Percentiles rank a stretch among this genome's conserved stretches.
Evolutionary conservation across 2,888 invertebrate species (phyloP).

Genomic region (Torymus tubicola): DNA sequence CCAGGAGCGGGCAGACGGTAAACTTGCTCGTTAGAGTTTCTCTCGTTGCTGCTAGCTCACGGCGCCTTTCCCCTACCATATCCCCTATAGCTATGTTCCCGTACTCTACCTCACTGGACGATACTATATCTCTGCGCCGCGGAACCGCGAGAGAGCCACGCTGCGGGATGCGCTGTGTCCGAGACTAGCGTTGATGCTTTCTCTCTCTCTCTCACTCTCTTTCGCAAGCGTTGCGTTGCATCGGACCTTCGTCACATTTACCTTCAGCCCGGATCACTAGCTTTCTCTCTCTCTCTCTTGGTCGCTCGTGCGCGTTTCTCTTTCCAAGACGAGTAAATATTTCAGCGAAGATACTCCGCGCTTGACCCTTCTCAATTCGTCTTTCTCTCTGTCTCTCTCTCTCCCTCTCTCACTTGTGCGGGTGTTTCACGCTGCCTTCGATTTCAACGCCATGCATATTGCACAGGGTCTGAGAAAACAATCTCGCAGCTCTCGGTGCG

Average conservation of each 20-base stretch:
- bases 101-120: too few species aligned
- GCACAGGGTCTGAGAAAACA: too few species aligned
- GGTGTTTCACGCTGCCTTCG: too few species aligned
- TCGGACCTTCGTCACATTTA: constrained; percentile 43
- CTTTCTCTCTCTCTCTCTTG: constrained; percentile 27
- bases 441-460: too few species aligned
- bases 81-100: too few species aligned
- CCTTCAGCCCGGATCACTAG: constrained; percentile 35
- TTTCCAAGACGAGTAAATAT: constrained; percentile 45
- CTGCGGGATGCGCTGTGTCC: constrained; percentile 7
- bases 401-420: constrained; percentile 4
- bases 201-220: neutral
- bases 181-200: neutral
- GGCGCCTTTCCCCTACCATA: too few species aligned
- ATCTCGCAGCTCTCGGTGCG: too few species aligned
- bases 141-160: neutral
- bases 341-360: constrained; percentile 24
- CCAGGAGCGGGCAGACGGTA: constrained; percentile 41
- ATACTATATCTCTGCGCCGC: too few species aligned
- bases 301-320: neutral
- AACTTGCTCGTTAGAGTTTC: constrained; percentile 61
- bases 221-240: neutral
- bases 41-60: neutral
- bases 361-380: constrained; percentile 10
- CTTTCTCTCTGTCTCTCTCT: constrained; percentile 10